Evolutionary conservation across 2,113 vertebrate species (phyloP).

Genomic region (Prunella fulvescens): DNA sequence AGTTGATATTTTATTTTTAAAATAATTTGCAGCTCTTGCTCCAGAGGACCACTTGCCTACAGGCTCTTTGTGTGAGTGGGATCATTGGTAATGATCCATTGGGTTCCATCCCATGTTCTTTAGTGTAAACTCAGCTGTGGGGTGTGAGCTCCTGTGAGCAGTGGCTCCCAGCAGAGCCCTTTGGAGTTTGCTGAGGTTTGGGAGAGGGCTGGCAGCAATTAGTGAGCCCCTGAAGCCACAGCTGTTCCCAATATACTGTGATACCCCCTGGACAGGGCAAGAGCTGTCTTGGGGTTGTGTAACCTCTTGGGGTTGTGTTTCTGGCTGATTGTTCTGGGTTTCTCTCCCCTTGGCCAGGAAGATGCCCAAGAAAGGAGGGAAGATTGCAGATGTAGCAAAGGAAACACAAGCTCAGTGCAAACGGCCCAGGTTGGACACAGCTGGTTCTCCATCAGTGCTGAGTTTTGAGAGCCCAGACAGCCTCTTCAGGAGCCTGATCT

Average conservation of each 20-base stretch:
- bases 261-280: background rate
- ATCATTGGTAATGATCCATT: background rate
- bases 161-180: background rate
- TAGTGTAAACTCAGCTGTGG: background rate
- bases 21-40: background rate
- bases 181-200: background rate
- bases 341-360: slow-evolving; percentile 10
- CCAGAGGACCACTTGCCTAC: background rate
- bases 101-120: background rate
- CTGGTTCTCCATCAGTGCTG: background rate
- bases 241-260: background rate
- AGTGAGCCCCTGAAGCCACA: background rate
- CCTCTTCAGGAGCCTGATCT: slow-evolving; percentile 85
- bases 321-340: background rate
- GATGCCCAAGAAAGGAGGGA: slow-evolving; percentile 80
- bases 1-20: background rate
- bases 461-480: slow-evolving; percentile 73
- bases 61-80: background rate
- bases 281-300: background rate
- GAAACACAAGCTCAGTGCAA: slow-evolving; percentile 54
- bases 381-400: background rate
- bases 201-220: background rate
- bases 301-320: background rate
- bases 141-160: background rate
- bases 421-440: slow-evolving; percentile 50